Evolutionary conservation across 2,797 vertebrate species (phyloP), one percentile per base, ranked within the genome.

Genomic region (Ammospiza maritima): DNA sequence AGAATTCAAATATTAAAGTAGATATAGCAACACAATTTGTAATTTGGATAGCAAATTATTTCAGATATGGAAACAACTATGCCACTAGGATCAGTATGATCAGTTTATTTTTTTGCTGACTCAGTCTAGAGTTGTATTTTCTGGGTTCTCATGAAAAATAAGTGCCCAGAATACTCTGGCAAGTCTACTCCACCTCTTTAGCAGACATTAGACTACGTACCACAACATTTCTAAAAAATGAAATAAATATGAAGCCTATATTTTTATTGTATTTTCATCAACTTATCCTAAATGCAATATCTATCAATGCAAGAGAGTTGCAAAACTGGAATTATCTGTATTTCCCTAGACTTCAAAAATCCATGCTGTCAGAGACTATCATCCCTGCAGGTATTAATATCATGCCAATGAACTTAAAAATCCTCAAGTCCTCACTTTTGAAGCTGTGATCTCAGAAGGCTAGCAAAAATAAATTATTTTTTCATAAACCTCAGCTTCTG

Each of bases 91-190:
- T 90, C 44, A 32, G 10, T 57, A 71, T 61, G 61, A n/a, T n/a
- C n/a, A n/a, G 54, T 94, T 83, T 84, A 90, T 85, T 92, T 77
- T 61, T 90, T 90, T 89, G 75, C 84, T 79, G 65, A 65, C 50
- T 85, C 77, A 72, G 61, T 88, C 80, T 95, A 88, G 19, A 85
- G 32, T 25, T 73, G 64, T 78, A 73, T 88, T 88, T 93, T 92
- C 64, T 91, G 61, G 4, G 44, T 88, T 90, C 65, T 78, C 22
- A 30, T 40, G 47, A 72, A 86, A 93, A 88, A 47, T 51, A 75
- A 69, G 56, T 38, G 18, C n/a, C 58, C 62, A 88, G 70, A 89
- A 84, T 77, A 83, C 4, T 57, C 75, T 65, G 27, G 48, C 34
- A 87, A 87, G 42, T 53, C 48, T 62, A 48, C 20, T 83, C 36